phyloP scores from a whole-genome alignment of 2,888 invertebrate species.

The Ichneumon xanthorius region DNA sequence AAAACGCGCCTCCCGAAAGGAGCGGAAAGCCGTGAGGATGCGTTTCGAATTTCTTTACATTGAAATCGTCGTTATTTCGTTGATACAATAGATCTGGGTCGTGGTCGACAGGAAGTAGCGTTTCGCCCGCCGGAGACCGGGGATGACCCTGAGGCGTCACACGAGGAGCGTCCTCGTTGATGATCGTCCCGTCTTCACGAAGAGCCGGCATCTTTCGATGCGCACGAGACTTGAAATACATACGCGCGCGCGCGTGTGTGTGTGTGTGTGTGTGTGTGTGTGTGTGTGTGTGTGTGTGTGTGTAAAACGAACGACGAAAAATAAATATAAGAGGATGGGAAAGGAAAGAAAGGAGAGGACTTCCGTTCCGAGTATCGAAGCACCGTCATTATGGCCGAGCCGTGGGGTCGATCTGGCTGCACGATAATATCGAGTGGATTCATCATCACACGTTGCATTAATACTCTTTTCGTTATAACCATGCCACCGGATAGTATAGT shows the following conservation, averaged over 20 bases:
- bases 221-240: conserved; percentile 22
- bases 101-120: conserved; percentile 54
- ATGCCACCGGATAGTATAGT: not conserved
- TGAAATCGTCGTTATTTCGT: conserved; percentile 40
- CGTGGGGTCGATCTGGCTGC: not conserved
- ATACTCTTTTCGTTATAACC: conserved; percentile 9
- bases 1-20: not conserved
- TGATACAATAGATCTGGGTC: conserved; percentile 56
- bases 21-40: conserved; percentile 21
- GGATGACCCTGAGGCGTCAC: conserved; percentile 53
- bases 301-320: conserved; percentile 34
- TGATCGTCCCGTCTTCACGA: conserved; percentile 19
- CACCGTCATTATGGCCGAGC: conserved; percentile 27
- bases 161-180: conserved; percentile 23
- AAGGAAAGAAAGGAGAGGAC: conserved; percentile 21
- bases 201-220: conserved; percentile 40
- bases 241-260: too few species aligned
- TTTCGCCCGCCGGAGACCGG: conserved; percentile 44
- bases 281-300: too few species aligned
- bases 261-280: too few species aligned
- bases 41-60: conserved; percentile 42
- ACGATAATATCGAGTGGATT: conserved; percentile 45
- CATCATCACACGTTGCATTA: conserved; percentile 38
- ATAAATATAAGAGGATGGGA: conserved; percentile 19
- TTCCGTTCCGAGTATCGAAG: conserved; percentile 45